Conservation (phyloP, 2,113 vertebrate species). For the Amphiprion ocellaris region DNA sequence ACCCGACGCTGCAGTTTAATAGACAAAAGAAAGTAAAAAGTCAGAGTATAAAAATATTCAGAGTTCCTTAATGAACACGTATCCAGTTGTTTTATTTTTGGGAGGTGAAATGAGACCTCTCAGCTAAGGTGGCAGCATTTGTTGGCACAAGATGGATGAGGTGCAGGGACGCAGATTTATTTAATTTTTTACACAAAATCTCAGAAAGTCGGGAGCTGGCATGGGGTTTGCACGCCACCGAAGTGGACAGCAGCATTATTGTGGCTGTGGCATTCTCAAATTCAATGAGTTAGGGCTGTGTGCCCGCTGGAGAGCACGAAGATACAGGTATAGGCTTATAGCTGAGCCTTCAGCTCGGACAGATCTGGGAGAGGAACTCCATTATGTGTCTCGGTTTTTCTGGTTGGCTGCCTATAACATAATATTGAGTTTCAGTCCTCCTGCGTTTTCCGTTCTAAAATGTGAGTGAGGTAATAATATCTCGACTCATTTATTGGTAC, state of each 20-base stretch:
- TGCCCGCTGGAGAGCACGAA: conserved; percentile 50
- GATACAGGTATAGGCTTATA: conserved; percentile 53
- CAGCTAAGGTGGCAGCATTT: conserved; percentile 55
- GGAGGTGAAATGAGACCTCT: conserved; percentile 40
- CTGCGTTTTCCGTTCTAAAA: conserved; percentile 49
- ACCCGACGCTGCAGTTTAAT: conserved; percentile 24
- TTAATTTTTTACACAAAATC: conserved; percentile 42
- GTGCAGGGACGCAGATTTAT: conserved; percentile 48
- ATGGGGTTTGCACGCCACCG: conserved; percentile 41
- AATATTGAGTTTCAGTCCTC: conserved; percentile 57
- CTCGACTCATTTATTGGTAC: conserved; percentile 30
- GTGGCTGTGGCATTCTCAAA: conserved; percentile 76
- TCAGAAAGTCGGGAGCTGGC: conserved; percentile 62
- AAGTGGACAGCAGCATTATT: conserved; percentile 66
- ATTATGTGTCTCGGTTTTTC: conserved; percentile 42
- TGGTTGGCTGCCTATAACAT: conserved; percentile 60
- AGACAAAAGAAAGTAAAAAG: conserved; percentile 31
- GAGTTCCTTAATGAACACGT: conserved; percentile 57
- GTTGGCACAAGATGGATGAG: conserved; percentile 72
- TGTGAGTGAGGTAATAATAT: conserved; percentile 50
- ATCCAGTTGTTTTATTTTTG: conserved; percentile 66
- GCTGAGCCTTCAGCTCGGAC: conserved; percentile 50
- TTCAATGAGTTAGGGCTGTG: conserved; percentile 67
- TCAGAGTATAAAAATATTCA: conserved; percentile 32
- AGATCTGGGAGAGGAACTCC: conserved; percentile 56